Evolutionary conservation across 53 echinoderm and acorn worm species (phyloP).

Genomic region (Henricia sp.): DNA sequence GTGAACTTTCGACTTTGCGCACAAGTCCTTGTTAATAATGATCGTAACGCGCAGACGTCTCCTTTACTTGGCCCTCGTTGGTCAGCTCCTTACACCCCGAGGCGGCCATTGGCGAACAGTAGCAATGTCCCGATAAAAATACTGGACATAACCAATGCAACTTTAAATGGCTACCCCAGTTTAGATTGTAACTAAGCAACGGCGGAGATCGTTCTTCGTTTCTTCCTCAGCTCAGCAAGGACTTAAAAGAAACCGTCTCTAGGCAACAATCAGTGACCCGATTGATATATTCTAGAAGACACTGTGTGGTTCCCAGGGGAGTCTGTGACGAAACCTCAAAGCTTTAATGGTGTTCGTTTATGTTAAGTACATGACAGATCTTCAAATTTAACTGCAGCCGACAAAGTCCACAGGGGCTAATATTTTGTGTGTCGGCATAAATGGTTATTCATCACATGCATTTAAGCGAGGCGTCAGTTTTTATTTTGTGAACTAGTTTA

Average conservation of each 20-base stretch:
- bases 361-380: not conserved
- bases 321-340: constrained; percentile 1
- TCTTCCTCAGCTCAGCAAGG: not conserved
- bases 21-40: too few relatives aligned
- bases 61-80: constrained; percentile 11
- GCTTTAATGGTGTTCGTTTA: not conserved
- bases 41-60: constrained; percentile 23
- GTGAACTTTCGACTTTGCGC: too few relatives aligned
- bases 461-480: too few relatives aligned
- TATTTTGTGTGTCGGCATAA: too few relatives aligned
- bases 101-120: constrained; percentile 24
- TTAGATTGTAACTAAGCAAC: constrained; percentile 1
- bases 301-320: not conserved
- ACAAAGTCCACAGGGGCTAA: not conserved
- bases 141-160: not conserved
- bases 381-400: not conserved
- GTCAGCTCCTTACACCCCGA: not conserved
- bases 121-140: not conserved
- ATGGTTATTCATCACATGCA: too few relatives aligned
- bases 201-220: not conserved
- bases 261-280: not conserved
- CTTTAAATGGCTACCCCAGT: too few relatives aligned
- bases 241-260: not conserved
- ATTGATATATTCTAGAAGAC: too few relatives aligned
- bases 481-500: too few relatives aligned